Evolutionary conservation across 2,888 invertebrate genomes (phyloP).

Genomic region (Aspidapion aeneum): DNA sequence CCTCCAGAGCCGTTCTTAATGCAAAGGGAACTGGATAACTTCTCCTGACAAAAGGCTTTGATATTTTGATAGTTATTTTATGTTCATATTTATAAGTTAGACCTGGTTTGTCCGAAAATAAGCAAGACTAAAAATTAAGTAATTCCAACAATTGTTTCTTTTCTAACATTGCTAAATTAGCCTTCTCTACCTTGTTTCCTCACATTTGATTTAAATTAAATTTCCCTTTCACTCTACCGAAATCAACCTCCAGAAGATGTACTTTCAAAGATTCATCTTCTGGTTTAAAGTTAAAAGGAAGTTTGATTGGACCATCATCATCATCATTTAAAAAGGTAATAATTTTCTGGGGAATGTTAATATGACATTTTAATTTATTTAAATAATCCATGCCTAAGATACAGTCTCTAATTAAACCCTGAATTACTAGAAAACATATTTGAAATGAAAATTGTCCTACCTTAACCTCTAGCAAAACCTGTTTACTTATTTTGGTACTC

Average conservation of each 20-base stretch:
- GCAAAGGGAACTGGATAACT: slow-evolving; percentile 16
- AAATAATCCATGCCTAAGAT: background rate
- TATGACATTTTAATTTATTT: background rate
- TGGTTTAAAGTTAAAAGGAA: background rate
- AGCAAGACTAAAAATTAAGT: background rate
- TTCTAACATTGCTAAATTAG: background rate
- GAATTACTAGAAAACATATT: background rate
- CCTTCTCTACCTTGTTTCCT: too few relatives aligned
- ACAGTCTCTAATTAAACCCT: background rate
- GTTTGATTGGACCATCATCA: too few relatives aligned
- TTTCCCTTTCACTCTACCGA: too few relatives aligned
- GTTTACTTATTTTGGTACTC: too few relatives aligned
- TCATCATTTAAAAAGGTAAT: background rate
- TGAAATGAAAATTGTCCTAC: background rate
- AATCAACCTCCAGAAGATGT: too few relatives aligned
- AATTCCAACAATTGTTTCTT: background rate
- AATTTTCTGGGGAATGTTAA: background rate
- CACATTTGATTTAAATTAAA: too few relatives aligned
- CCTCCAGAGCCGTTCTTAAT: background rate
- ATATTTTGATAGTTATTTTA: slow-evolving; percentile 6
- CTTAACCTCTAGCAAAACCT: background rate
- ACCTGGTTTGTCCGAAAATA: slow-evolving; percentile 13
- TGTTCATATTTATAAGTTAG: slow-evolving; percentile 10
- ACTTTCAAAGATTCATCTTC: background rate
- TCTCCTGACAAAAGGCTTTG: slow-evolving; percentile 6